Base-by-base conservation (phyloP, 2,888 invertebrate genomes). In the Sericinus montela region DNA sequence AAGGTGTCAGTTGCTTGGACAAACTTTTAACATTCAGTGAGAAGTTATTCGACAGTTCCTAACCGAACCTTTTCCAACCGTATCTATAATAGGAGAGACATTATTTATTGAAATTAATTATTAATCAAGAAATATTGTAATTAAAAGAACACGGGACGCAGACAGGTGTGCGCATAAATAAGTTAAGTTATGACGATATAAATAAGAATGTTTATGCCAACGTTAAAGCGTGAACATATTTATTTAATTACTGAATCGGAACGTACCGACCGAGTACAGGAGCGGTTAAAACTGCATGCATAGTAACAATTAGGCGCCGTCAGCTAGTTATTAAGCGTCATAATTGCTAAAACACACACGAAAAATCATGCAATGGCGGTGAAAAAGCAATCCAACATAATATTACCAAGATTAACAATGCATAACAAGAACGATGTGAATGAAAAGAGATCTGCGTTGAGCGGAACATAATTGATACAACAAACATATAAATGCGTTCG, bases 391-490 rank as follows among this genome's bases (percentile, higher is more conserved):
- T 63, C 58, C 58, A 65, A 62, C 57, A 62, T 48, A 52, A 45
- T 54, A 62, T 58, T 56, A 48, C 59, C 62, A 67, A 62, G 57
- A 62, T 64, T 59, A 67, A 60, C 60, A 58, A 64, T 65, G 62
- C 63, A 64, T 34, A 42, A 62, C 39, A 66, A 70, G 66, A 66
- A 72, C 60, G 67, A 75, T 73, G 75, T 79, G 80, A 80, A 76
- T 73, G 72, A 70, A 75, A 41, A 76, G 75, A 77, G 82, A 84
- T 85, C 82, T 85, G 85, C 84, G 83, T 76, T 73, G 65, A 70
- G 61, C 61, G 60, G 62, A 69, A 67, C 60, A 65, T 59, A 60
- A 60, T 57, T 51, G 53, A 43, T 54, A 56, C 38, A 42, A 54
- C 55, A 51, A 59, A 56, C 45, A 56, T 57, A 56, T 55, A 59